Base-by-base conservation (phyloP, 2,797 vertebrate genomes). In the Channallabes apus region DNA sequence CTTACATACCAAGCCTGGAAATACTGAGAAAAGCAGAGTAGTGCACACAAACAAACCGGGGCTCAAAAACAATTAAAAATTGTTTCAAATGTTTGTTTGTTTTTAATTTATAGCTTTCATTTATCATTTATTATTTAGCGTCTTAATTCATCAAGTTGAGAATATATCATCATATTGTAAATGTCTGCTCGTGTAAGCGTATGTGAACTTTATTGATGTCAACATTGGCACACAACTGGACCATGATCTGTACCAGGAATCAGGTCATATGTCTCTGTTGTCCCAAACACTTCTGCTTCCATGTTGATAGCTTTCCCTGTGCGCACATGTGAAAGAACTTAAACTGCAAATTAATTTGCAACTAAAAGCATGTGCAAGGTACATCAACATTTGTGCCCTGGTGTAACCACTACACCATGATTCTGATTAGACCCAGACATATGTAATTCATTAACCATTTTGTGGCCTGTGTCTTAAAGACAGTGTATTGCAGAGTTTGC, bases 261-360 rank as follows among this genome's bases (percentile, higher is more conserved):
- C 32, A 22, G 9, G 17, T 69, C 32, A 69, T 7, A 20, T 22
- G 18, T 38, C 18, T 9, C 17, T 22, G 67, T 72, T 72, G 38
- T 72, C 38, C 38, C 22, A 46, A 73, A 73, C 71, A 7, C 24
- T n/a, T 51, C 46, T 51, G 41, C n/a, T 54, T 73, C 5, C 9
- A 3, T 14, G 69, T 72, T 1, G 20, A 46, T 72, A 18, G 7
- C 54, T 75, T 18, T 75, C 46, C 27, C n/a, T 73, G 71, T 7
- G 71, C n/a, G 18, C 41, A 71, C 18, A 71, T 12, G 20, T 56
- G 62, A 56, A 87, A 89, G 72, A 77, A 81, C 87, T 88, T 88
- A 86, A 58, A 54, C 77, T 61, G 81, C 59, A 82, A 83, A 82
- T 56, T 38, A 58, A 77, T 84, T 77, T 86, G 79, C 86, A 86